A percentile compares a stretch with the other conserved stretches of the same genome.
phyloP scores from a whole-genome alignment of 53 echinoderm and acorn worm species.

The Temnopleurus reevesii region DNA sequence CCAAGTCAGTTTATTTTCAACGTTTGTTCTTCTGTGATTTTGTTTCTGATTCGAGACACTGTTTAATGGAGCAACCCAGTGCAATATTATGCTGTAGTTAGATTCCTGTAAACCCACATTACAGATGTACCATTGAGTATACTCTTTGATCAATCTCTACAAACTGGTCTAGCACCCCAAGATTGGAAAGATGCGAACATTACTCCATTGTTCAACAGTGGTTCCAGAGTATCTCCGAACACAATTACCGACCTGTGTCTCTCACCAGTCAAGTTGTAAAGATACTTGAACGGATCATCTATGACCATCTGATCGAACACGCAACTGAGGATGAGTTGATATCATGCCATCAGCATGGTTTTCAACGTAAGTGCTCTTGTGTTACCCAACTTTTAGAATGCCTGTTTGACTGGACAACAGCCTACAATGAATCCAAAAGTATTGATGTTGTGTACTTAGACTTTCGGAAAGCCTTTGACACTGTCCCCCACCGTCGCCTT shows the following conservation, averaged over 20 bases:
- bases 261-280: neutral
- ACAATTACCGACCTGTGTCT: neutral
- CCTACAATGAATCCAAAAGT: neutral
- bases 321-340: too few relatives aligned
- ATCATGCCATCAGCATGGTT: conserved; percentile 14
- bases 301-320: neutral
- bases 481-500: neutral
- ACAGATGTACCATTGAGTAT: too few relatives aligned
- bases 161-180: too few relatives aligned
- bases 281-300: neutral
- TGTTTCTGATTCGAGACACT: too few relatives aligned
- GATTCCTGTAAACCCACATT: too few relatives aligned
- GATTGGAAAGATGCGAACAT: neutral
- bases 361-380: neutral
- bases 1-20: too few relatives aligned
- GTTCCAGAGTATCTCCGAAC: neutral
- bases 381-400: conserved; percentile 12
- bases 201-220: neutral
- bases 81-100: too few relatives aligned
- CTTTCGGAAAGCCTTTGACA: neutral
- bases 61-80: too few relatives aligned
- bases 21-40: too few relatives aligned
- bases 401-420: neutral
- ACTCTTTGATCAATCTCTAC: too few relatives aligned
- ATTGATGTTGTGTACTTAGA: conserved; percentile 8